Conservation (phyloP, 2,113 vertebrate genomes). For the Caloenas nicobarica region DNA sequence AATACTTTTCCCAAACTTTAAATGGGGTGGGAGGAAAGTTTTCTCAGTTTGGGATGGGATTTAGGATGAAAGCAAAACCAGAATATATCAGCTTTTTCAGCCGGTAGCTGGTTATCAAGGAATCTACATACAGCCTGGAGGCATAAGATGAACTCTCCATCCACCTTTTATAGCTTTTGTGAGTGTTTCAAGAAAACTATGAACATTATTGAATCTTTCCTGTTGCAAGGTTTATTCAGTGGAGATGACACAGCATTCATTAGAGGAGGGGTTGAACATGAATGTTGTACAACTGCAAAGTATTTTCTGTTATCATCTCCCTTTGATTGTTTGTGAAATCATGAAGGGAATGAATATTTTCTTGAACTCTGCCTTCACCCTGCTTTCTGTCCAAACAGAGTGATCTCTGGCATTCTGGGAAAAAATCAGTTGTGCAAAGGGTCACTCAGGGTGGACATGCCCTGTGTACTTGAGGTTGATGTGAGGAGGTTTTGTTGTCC, state of each 20-base stretch:
- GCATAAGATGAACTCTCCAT: neutral
- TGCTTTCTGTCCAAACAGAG: neutral
- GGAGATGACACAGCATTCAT: neutral
- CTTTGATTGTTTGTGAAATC: neutral
- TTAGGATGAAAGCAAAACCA: neutral
- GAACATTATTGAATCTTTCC: fast-evolving
- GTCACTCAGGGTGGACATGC: neutral
- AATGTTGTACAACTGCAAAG: fast-evolving
- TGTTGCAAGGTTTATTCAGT: neutral
- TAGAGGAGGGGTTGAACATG: neutral
- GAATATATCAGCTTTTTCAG: neutral
- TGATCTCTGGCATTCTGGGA: neutral
- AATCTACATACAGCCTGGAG: neutral
- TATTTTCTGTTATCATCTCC: neutral
- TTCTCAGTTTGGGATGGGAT: neutral
- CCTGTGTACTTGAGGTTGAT: neutral
- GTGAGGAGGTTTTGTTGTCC: neutral
- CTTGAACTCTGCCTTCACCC: neutral
- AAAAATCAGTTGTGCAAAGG: neutral
- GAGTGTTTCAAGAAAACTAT: neutral
- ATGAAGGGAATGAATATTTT: neutral
- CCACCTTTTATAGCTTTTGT: neutral
- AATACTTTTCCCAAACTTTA: neutral
- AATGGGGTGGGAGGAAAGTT: fast-evolving
- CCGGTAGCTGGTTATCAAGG: neutral